Conservation (phyloP, 2,888 invertebrate species). For the Cheilosia urbana region DNA sequence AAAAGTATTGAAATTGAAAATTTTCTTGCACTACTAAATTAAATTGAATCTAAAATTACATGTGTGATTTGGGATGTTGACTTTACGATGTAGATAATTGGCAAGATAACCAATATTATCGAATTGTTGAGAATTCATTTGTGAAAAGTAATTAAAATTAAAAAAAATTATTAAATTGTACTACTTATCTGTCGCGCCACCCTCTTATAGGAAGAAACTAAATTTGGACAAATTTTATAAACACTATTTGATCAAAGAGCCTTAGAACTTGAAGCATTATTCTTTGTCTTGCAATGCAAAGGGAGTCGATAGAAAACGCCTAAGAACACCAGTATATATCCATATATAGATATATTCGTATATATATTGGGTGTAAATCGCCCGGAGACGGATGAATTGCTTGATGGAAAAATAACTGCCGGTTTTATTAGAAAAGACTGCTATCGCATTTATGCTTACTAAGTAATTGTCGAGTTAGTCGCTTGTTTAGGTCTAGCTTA, state of each 20-base stretch:
- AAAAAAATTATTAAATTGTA: neutral
- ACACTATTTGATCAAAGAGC: neutral
- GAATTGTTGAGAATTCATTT: neutral
- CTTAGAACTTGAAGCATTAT: neutral
- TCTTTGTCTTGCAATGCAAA: neutral
- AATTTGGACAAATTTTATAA: neutral
- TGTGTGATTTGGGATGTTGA: neutral
- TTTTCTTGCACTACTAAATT: conserved; percentile 2
- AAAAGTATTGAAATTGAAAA: conserved; percentile 49
- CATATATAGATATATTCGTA: too few species aligned
- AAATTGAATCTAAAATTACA: neutral
- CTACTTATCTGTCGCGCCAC: conserved; percentile 38
- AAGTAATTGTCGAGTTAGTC: too few species aligned
- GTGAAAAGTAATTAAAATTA: conserved; percentile 18
- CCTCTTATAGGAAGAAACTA: neutral
- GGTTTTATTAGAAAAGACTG: too few species aligned
- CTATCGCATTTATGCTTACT: too few species aligned
- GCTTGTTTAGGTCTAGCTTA: too few species aligned
- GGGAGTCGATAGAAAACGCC: neutral
- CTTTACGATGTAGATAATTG: neutral
- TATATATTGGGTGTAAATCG: too few species aligned
- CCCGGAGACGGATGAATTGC: too few species aligned
- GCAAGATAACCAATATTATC: too few species aligned
- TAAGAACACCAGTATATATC: neutral
- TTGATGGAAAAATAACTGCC: too few species aligned